These are phyloP conservation scores for Mythimna vitellina DNA, from an alignment of 2,888 invertebrate genomes.

Conservation along the genomic window DNA sequence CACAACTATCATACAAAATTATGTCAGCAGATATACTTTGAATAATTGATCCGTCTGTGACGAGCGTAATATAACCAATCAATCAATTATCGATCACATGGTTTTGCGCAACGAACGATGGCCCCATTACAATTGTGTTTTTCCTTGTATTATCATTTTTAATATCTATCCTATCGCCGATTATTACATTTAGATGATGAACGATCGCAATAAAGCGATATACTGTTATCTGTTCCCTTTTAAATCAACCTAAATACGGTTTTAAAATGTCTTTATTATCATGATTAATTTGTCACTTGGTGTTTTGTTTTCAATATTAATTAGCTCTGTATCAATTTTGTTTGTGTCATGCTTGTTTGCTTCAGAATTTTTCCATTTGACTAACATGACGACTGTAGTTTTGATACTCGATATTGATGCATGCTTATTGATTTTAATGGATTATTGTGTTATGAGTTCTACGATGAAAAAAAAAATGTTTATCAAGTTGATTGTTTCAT, in stretches of 20 bases:
- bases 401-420: constrained; percentile 33
- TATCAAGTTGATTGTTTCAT: constrained; percentile 11
- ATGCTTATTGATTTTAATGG: constrained; percentile 44
- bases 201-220: constrained; percentile 73
- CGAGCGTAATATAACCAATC: constrained; percentile 79
- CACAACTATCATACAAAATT: constrained; percentile 77
- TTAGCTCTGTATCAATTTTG: constrained; percentile 49
- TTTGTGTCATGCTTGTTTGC: constrained; percentile 58
- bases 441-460: constrained; percentile 14
- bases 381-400: constrained; percentile 27
- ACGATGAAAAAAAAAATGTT: neutral
- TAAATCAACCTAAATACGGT: constrained; percentile 75
- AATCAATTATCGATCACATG: constrained; percentile 82
- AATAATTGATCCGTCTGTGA: constrained; percentile 83
- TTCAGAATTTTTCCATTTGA: constrained; percentile 57
- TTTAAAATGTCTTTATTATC: constrained; percentile 70
- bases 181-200: constrained; percentile 71
- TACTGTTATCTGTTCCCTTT: constrained; percentile 66
- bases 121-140: constrained; percentile 76
- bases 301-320: constrained; percentile 62
- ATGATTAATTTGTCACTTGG: constrained; percentile 68
- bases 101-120: constrained; percentile 80
- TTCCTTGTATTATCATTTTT: constrained; percentile 68
- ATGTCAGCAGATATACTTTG: constrained; percentile 81
- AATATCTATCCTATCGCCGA: constrained; percentile 71